These are phyloP conservation scores for Aplochiton taeniatus DNA, from an alignment of 2,797 vertebrate genomes.

Conservation along the genomic window DNA sequence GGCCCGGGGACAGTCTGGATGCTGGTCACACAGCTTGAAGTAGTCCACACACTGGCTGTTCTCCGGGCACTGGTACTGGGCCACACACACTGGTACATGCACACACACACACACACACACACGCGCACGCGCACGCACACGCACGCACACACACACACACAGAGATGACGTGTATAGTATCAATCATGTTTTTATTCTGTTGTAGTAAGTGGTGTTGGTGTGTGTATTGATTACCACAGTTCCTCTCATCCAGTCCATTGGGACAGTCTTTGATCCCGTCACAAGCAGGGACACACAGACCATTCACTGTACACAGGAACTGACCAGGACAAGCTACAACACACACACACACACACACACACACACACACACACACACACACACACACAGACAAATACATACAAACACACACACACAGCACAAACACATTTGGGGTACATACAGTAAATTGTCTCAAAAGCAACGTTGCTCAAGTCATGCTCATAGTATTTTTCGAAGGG, in stretches of 20 bases:
- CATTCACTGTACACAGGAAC: constrained; percentile 85
- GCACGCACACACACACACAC: neutral
- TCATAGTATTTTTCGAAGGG: too few relatives aligned
- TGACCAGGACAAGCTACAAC: constrained; percentile 85
- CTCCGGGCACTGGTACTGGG: constrained; percentile 83
- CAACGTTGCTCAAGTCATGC: too few relatives aligned
- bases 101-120: constrained; percentile 25
- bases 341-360: constrained; percentile 5
- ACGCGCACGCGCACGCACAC: constrained; percentile 11
- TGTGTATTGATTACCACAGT: constrained; percentile 79
- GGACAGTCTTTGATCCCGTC: constrained; percentile 91
- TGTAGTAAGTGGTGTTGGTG: neutral
- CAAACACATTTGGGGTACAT: neutral
- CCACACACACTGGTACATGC: constrained; percentile 81
- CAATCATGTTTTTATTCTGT: neutral
- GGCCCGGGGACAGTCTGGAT: constrained; percentile 81
- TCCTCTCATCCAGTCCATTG: constrained; percentile 89
- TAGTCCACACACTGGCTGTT: constrained; percentile 87
- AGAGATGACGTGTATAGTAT: neutral
- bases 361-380: constrained; percentile 1
- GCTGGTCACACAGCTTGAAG: constrained; percentile 82
- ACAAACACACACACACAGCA: neutral
- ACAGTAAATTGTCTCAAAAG: neutral
- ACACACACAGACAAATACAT: neutral
- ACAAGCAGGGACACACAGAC: constrained; percentile 88